Evolutionary conservation across 2,797 vertebrate genomes (phyloP).

Genomic region (Botia kubotai): DNA sequence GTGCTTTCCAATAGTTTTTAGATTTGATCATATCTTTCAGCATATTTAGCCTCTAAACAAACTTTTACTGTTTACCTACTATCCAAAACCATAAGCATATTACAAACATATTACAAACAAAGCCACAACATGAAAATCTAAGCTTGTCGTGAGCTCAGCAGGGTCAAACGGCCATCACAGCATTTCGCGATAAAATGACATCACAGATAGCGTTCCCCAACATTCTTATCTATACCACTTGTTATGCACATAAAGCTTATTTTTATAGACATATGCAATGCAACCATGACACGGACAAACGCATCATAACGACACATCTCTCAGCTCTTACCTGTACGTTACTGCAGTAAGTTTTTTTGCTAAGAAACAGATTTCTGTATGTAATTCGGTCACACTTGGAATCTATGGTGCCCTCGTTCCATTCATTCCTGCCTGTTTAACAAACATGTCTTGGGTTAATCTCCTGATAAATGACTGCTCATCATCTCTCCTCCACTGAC

Average conservation of each 20-base stretch:
- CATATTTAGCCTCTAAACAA: neutral
- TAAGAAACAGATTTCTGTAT: neutral
- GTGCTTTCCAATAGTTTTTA: neutral
- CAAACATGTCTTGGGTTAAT: conserved; percentile 13
- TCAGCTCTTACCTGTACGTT: neutral
- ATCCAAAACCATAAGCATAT: neutral
- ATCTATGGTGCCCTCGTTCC: conserved; percentile 1
- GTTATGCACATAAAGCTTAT: neutral
- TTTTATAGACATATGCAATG: neutral
- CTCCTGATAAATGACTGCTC: conserved; percentile 10
- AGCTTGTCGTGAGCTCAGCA: neutral
- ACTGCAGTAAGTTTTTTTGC: neutral
- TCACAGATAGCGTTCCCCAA: neutral
- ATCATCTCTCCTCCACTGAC: conserved; percentile 16
- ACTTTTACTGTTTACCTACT: neutral
- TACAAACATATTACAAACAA: neutral
- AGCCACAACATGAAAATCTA: neutral
- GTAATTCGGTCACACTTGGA: neutral
- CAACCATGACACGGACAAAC: too few relatives aligned
- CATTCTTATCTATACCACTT: neutral
- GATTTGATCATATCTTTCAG: neutral
- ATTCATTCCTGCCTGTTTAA: neutral
- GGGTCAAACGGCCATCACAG: too few relatives aligned
- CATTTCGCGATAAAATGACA: neutral
- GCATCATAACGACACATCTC: neutral